Evolutionary conservation across 64 coral and sea anemone genomes (phyloP), one percentile per base, ranked within the genome.

Genomic region (Dendronephthya gigantea): DNA sequence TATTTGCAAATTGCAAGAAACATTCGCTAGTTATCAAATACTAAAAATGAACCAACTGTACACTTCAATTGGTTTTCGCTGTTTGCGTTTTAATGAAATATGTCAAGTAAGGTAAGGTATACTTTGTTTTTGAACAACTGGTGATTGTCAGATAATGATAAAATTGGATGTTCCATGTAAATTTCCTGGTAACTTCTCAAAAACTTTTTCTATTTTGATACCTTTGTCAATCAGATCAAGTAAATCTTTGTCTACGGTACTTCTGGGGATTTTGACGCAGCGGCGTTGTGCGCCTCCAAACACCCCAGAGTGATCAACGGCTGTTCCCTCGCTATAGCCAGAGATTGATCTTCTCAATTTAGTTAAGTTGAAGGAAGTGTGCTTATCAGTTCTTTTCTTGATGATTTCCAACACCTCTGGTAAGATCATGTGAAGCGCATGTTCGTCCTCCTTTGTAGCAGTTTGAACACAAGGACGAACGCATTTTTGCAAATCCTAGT

Each of bases 221-320:
- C 85, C 85, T 41, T 68, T 70, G 43, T 86, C 85, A 47, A 70
- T 70, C 4, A 86, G 35, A 17, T 37, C 25, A 22, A 86, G 55
- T 15, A 58, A 30, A 17, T 70, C 30, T 17, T 86, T 41, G 30
- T 59, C 33, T 36, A 86, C 30, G 12, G n/a, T 59, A 1, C 23
- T 68, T 40, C 55, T 69, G 68, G 58, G 85, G 13, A 86, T 86
- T n/a, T 86, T 86, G 19, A 86, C 58, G 27, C 85, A 86, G 15
- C 41, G 17, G 11, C 85, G 35, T 30, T 86, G 85, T 1, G n/a
- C 59, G 11, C 85, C 85, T 30, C 59, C 85, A 86, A 86, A 70
- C 16, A 23, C 28, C 31, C 55, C 40, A 13, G 85, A 69, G 56
- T 86, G 85, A 14, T 86, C 85, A 31, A 68, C 58, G 19, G 85